Evolutionary conservation across 1,140 invertebrate species (phyloP), one percentile per base, ranked within the genome.

Genomic region (Eupristina koningsbergeri): DNA sequence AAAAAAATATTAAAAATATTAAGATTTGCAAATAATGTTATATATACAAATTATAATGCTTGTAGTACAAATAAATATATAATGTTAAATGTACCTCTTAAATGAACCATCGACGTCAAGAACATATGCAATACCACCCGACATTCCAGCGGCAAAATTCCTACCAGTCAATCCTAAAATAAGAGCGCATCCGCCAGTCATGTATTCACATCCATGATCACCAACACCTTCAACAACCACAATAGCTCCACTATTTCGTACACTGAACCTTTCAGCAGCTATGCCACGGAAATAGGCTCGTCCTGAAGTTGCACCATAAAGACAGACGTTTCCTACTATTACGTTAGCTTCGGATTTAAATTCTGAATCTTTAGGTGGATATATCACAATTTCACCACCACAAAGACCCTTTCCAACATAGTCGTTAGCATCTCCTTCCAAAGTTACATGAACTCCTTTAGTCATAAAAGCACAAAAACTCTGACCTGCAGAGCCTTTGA

Each of bases 131-230:
- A 99, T 96, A 86, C 99, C 99, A 84, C 98, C 98, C 87, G 96
- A 98, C 98, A 99, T 99, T 87, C 98, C 99, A 81, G 99, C 99
- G 61, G 98, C 98, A 93, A 99, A 99, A 93, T 99, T 99, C 81
- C 98, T 93, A 80, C 98, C 98, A 22, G 98, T 98, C n/a, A 96
- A 93, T 11, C 98, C 98, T 19, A 99, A 94, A 89, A 99, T 97
- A 13, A 99, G 93, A 83, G 96, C 96, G 84, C 94, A 93, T 84
- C 98, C 98, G 41, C 98, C 98, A 63, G 99, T 99, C 99, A 99
- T 99, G 91, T 99, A 99, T 93, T 99, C 99, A 94, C 99, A 99
- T 45, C 98, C 98, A 92, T 99, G 98, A 94, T 99, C 99, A 74
- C 99, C 99, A 79, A 98, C 98, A 81, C 98, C 98, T 93, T 96